Base-by-base conservation (phyloP, 2,113 vertebrate species). In the Thalassarche chlororhynchos region DNA sequence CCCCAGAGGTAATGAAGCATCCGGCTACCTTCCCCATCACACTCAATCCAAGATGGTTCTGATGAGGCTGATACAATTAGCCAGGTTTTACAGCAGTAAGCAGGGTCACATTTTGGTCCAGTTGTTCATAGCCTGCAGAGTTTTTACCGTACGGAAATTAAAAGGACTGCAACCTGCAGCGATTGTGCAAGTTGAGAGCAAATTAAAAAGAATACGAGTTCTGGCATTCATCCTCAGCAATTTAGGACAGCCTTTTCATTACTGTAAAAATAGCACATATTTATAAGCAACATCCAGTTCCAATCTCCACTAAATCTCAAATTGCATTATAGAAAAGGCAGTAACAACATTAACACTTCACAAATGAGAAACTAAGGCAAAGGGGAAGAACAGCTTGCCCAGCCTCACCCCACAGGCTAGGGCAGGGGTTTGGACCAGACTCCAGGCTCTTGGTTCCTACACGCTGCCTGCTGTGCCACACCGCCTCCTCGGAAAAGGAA, bases 251-350 rank as follows among this genome's bases (percentile, higher is more conserved):
- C 40, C 29, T 95, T 85, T 85, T 62, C 66, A 82, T 83, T 94
- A 76, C 54, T 74, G 38, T 70, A 83, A 85, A 97, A 87, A 87
- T 54, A 87, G 47, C 46, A 54, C 4, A 1, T 84, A 55, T 81
- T 86, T 82, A 76, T 75, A 96, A 96, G 61, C n/a, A 95, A 79
- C 70, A 91, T 42, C 19, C 26, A 93, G 49, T 42, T 94, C 62
- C 8, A 2, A 88, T 75, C 51, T 40, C 51, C 62, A 62, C 28
- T 57, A 57, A 69, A 84, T 76, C 78, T 76, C 77, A 69, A 44
- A 61, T 0, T 54, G n/a, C 38, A 23, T 25, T 68, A 38, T 3
- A n/a, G 31, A 90, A 75, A 75, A 92, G 55, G 40, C n/a, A 72
- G 21, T 11, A 90, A 64, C 47, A 74, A 72, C 0, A 0, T 52